Conservation (phyloP, 2,113 vertebrate species). For the Pseudolaguvia tuberculata region DNA sequence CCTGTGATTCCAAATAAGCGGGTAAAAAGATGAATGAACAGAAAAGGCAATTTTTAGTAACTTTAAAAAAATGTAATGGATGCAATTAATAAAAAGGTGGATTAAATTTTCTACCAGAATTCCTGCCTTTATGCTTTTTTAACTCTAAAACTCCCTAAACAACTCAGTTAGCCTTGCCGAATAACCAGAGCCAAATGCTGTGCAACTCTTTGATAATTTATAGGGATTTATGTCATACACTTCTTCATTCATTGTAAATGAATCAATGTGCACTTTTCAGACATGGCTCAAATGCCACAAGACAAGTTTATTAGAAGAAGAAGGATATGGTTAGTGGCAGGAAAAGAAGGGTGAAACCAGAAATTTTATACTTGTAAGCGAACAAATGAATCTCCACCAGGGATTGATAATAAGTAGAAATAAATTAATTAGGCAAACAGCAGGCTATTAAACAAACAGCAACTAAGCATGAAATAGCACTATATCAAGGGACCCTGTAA, state of each 20-base stretch:
- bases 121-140: neutral
- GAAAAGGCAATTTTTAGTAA: neutral
- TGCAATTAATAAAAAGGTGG: neutral
- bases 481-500: neutral
- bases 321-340: neutral
- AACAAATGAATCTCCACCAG: neutral
- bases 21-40: too few relatives aligned
- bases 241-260: slow-evolving; percentile 5
- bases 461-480: slow-evolving; percentile 1
- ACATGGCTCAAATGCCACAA: slow-evolving; percentile 3
- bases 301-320: neutral
- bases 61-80: neutral
- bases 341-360: neutral
- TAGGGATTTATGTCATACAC: slow-evolving; percentile 15
- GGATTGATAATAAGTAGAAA: slow-evolving; percentile 13
- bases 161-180: slow-evolving; percentile 3
- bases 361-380: neutral
- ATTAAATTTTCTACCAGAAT: neutral
- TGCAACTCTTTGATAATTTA: slow-evolving; percentile 8
- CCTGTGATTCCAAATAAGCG: too few relatives aligned
- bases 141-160: neutral
- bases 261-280: slow-evolving; percentile 7
- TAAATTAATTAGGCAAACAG: slow-evolving; percentile 17
- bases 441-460: slow-evolving; percentile 3
- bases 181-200: neutral